These are phyloP conservation scores for Poecilia latipinna DNA, from an alignment of 2,113 vertebrate genomes.

Conservation along the genomic window DNA sequence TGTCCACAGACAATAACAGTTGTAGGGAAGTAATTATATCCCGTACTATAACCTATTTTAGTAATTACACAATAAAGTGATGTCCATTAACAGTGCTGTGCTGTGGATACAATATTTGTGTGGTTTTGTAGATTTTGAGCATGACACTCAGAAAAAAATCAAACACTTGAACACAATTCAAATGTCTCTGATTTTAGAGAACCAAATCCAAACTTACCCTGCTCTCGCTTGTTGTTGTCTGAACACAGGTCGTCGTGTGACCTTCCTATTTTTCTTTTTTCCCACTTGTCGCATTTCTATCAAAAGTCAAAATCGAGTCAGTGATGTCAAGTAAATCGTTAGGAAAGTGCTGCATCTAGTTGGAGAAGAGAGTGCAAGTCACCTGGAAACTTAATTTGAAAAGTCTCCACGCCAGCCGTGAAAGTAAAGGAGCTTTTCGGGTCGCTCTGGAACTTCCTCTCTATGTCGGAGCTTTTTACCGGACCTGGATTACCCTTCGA, in stretches of 20 bases:
- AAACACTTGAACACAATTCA: neutral
- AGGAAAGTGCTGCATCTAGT: too few relatives aligned
- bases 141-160: neutral
- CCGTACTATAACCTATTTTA: too few relatives aligned
- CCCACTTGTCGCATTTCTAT: conserved; percentile 72
- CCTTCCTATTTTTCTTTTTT: conserved; percentile 45
- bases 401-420: conserved; percentile 10
- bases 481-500: conserved; percentile 31
- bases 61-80: too few relatives aligned
- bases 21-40: too few relatives aligned
- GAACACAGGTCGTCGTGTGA: conserved; percentile 69
- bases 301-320: neutral
- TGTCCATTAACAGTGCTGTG: too few relatives aligned
- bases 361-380: neutral
- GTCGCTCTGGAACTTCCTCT: conserved; percentile 61
- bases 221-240: neutral
- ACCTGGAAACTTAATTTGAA: conserved; percentile 74
- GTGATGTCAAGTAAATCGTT: neutral
- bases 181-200: too few relatives aligned
- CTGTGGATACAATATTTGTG: neutral
- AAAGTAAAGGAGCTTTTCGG: conserved; percentile 35
- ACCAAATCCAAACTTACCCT: conserved; percentile 45
- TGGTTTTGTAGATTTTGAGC: neutral
- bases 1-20: too few relatives aligned
- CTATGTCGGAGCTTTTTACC: conserved; percentile 56